These are phyloP conservation scores for Dusona sp. DNA, from an alignment of 2,888 invertebrate genomes.

Conservation along the genomic window DNA sequence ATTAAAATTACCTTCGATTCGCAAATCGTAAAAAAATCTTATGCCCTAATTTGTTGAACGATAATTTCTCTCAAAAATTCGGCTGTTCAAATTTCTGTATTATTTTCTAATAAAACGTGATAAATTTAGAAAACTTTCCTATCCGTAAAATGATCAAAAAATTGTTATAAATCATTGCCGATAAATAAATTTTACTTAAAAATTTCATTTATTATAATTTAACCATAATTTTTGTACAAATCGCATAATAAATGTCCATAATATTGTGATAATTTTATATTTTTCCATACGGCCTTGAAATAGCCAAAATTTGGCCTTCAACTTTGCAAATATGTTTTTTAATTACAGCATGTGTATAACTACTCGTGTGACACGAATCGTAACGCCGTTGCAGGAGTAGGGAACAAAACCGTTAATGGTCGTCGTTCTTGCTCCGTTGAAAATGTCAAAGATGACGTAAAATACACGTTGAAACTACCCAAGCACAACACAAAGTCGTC, in stretches of 20 bases:
- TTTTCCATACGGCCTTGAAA: not conserved
- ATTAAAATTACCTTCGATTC: not conserved
- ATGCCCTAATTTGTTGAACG: not conserved
- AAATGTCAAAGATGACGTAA: conserved; percentile 36
- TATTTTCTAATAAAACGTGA: not conserved
- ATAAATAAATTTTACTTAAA: not conserved
- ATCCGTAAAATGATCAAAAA: not conserved
- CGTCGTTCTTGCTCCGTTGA: conserved; percentile 40
- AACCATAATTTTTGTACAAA: not conserved
- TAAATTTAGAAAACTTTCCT: not conserved
- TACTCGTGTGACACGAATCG: conserved; percentile 18
- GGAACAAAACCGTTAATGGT: not conserved
- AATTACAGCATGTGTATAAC: conserved; percentile 34
- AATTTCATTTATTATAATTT: not conserved
- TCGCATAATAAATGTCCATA: not conserved
- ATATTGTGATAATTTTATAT: not conserved
- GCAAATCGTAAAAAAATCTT: not conserved
- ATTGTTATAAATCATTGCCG: not conserved
- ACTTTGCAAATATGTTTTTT: not conserved
- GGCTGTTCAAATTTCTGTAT: not conserved
- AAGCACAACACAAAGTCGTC: conserved; percentile 14
- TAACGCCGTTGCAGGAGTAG: not conserved
- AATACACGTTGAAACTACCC: conserved; percentile 13
- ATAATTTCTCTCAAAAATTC: not conserved
- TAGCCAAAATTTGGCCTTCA: not conserved